Percentiles rank a stretch among this genome's conserved stretches.
Conservation (phyloP, 2,888 invertebrate genomes). For the Parelbella ahira region DNA sequence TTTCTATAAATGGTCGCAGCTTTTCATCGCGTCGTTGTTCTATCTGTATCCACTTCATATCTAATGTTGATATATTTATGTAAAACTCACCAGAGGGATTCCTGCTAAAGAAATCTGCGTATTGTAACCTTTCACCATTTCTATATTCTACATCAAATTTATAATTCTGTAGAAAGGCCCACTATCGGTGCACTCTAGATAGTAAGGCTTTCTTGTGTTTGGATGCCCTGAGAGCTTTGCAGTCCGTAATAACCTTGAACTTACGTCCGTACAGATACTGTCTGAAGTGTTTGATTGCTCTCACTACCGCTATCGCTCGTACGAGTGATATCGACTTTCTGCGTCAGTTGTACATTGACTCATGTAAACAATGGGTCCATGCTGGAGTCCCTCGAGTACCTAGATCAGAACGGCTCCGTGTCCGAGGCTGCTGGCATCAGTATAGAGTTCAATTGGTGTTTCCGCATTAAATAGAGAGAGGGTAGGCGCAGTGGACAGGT, state of each 20-base stretch:
- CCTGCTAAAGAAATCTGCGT: slow-evolving; percentile 33
- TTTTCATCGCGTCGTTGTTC: background rate
- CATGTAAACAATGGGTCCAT: slow-evolving; percentile 28
- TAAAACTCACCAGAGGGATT: slow-evolving; percentile 27
- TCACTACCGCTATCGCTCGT: slow-evolving; percentile 33
- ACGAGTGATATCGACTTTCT: slow-evolving; percentile 33
- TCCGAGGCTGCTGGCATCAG: slow-evolving; percentile 35
- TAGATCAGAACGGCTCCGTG: slow-evolving; percentile 31
- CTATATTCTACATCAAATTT: slow-evolving; percentile 32
- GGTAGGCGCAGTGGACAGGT: slow-evolving; percentile 27
- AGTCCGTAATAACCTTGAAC: slow-evolving; percentile 35
- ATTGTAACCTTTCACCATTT: slow-evolving; percentile 28
- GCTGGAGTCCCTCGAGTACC: slow-evolving; percentile 22
- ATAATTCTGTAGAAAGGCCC: slow-evolving; percentile 38
- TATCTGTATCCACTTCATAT: background rate
- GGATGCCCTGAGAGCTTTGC: slow-evolving; percentile 39
- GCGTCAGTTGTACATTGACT: slow-evolving; percentile 29
- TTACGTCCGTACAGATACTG: slow-evolving; percentile 34
- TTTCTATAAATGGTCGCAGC: background rate
- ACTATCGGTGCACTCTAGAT: slow-evolving; percentile 39
- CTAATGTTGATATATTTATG: background rate
- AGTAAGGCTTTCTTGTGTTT: slow-evolving; percentile 36
- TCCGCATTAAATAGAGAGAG: slow-evolving; percentile 29
- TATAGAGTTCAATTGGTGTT: slow-evolving; percentile 27
- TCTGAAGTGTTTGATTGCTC: slow-evolving; percentile 37